Percentiles rank a stretch among this genome's conserved stretches.
Conservation (phyloP, 2,888 invertebrate genomes). For the Chymomyza procnemis region DNA sequence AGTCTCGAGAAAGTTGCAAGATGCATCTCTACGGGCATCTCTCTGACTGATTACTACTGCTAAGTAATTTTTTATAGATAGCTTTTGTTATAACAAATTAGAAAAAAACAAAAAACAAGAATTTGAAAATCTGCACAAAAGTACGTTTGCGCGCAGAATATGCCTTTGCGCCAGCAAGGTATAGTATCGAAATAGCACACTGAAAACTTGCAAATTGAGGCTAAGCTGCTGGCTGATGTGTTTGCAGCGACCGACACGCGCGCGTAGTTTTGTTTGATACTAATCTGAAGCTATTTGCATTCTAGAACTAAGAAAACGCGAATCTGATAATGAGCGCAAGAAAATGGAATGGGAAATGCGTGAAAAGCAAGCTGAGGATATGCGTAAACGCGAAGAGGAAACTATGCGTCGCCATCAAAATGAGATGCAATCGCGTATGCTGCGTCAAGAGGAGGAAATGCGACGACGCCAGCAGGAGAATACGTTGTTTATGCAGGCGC, state of each 20-base stretch:
- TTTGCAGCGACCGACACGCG: background rate
- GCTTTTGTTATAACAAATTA: too few relatives aligned
- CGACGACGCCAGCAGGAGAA: constrained; percentile 92
- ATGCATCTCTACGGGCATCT: background rate
- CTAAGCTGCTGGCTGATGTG: background rate
- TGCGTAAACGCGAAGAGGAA: constrained; percentile 85
- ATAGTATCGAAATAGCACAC: background rate
- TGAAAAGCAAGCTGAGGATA: constrained; percentile 89
- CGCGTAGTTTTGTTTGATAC: background rate
- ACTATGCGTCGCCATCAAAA: constrained; percentile 85
- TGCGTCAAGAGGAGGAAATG: constrained; percentile 90
- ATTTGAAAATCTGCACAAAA: too few relatives aligned
- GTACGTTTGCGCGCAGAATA: background rate
- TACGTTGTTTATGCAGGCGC: constrained; percentile 89
- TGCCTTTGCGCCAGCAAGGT: background rate
- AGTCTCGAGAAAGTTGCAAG: background rate
- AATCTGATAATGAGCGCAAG: constrained; percentile 91
- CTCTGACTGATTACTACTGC: background rate
- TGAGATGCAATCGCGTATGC: constrained; percentile 88
- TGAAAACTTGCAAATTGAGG: background rate
- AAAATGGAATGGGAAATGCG: constrained; percentile 91
- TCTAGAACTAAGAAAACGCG: constrained; percentile 87
- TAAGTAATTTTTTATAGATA: background rate
- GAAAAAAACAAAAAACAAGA: background rate
- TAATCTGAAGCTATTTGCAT: background rate